Evolutionary conservation across 2,888 invertebrate species (phyloP).

Genomic region (Parnassius apollo): DNA sequence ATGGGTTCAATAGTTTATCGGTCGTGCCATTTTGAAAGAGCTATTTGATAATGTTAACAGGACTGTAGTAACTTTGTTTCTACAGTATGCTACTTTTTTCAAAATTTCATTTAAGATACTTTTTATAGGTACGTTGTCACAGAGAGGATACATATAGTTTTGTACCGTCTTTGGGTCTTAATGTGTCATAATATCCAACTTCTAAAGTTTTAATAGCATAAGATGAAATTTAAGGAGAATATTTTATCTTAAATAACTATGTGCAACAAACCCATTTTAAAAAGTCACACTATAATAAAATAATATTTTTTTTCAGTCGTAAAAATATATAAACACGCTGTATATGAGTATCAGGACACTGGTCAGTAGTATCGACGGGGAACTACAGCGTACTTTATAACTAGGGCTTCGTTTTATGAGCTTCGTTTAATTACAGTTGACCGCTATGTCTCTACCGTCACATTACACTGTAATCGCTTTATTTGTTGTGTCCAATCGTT

Average conservation of each 20-base stretch:
- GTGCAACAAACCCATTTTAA: too few species aligned
- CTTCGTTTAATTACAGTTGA: slow-evolving; percentile 54
- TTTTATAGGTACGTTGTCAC: too few species aligned
- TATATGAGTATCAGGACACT: slow-evolving; percentile 28
- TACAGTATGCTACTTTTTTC: slow-evolving; percentile 33
- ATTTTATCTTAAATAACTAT: too few species aligned
- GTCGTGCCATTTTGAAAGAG: slow-evolving; percentile 64
- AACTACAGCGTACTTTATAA: slow-evolving; percentile 49
- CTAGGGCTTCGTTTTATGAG: slow-evolving; percentile 58
- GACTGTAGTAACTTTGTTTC: slow-evolving; percentile 31
- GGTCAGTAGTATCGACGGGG: slow-evolving; percentile 35
- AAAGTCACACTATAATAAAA: background rate
- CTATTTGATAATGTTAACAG: slow-evolving; percentile 66
- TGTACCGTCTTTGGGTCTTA: too few species aligned
- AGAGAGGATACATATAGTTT: too few species aligned
- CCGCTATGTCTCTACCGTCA: slow-evolving; percentile 38
- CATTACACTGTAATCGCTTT: slow-evolving; percentile 27
- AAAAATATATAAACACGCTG: slow-evolving; percentile 29
- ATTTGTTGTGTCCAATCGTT: slow-evolving; percentile 16
- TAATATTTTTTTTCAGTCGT: background rate
- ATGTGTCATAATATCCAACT: too few species aligned
- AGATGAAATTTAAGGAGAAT: too few species aligned
- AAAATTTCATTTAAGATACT: too few species aligned
- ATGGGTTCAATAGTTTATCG: slow-evolving; percentile 64
- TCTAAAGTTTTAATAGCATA: too few species aligned